Evolutionary conservation across 2,888 invertebrate species (phyloP).

Genomic region (Ethmia dodecea): DNA sequence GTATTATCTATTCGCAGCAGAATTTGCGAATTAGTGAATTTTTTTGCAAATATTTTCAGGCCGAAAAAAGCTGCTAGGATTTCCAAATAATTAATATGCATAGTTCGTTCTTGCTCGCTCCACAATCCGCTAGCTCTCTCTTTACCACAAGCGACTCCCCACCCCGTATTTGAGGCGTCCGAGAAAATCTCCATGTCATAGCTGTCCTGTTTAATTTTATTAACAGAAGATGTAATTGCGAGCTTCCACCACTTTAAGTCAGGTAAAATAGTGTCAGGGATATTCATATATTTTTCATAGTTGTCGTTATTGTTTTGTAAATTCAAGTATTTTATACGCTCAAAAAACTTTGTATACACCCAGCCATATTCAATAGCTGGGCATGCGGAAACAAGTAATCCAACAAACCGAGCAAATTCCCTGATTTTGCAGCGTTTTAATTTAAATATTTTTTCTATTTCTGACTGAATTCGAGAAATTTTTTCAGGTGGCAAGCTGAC

Average conservation of each 20-base stretch:
- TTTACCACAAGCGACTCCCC: conserved; percentile 9
- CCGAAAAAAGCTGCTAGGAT: conserved; percentile 1
- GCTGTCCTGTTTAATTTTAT: background rate
- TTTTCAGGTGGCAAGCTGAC: background rate
- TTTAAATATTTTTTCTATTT: background rate
- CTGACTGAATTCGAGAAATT: background rate
- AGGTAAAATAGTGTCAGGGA: background rate
- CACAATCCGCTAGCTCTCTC: conserved; percentile 7
- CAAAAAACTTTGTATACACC: conserved; percentile 5
- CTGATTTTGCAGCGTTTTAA: background rate
- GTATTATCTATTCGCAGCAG: conserved; percentile 9
- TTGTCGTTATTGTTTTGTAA: background rate
- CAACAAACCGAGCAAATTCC: conserved; percentile 7
- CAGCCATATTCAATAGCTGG: conserved; percentile 5
- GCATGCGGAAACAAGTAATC: conserved; percentile 4
- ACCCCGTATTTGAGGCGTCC: conserved; percentile 1
- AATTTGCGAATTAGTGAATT: background rate
- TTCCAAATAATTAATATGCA: conserved; percentile 7
- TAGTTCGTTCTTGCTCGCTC: background rate
- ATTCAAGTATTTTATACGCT: conserved; percentile 2
- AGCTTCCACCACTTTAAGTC: background rate
- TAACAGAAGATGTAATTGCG: background rate
- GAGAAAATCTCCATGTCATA: background rate
- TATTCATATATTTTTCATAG: background rate
- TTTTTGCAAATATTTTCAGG: background rate